A percentile compares a stretch with the other conserved stretches of the same genome.
Conservation (phyloP, 2,113 vertebrate genomes). For the Riparia riparia region DNA sequence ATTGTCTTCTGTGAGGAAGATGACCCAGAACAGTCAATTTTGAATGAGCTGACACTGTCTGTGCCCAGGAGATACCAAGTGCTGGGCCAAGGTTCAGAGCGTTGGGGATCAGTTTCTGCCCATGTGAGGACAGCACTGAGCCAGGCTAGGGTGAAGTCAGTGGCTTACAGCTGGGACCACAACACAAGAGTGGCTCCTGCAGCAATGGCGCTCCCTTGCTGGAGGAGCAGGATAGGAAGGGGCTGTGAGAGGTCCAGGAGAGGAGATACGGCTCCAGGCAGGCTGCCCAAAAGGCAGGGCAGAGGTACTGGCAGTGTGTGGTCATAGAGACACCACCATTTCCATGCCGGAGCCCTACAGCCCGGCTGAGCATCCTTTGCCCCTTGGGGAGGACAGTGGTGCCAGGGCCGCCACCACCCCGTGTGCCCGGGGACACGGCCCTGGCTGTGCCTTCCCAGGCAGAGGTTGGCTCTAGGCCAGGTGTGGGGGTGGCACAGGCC, state of each 20-base stretch:
- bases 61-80: not conserved
- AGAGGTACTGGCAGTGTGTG: not conserved
- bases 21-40: not conserved
- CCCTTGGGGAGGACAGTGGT: not conserved
- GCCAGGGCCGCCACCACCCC: fast-evolving
- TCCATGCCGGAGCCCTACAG: fast-evolving
- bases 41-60: not conserved
- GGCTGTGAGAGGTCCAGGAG: fast-evolving
- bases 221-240: fast-evolving
- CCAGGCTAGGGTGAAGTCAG: not conserved
- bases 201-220: not conserved
- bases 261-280: not conserved
- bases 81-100: not conserved
- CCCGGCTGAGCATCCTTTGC: not conserved
- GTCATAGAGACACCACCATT: not conserved
- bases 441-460: fast-evolving
- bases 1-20: not conserved
- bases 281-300: not conserved
- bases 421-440: not conserved
- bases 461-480: not conserved
- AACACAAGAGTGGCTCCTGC: not conserved
- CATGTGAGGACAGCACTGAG: fast-evolving
- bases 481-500: not conserved
- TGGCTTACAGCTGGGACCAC: not conserved
- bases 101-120: not conserved